Conservation (phyloP, 2,797 vertebrate species). For the Labeo calbasu region DNA sequence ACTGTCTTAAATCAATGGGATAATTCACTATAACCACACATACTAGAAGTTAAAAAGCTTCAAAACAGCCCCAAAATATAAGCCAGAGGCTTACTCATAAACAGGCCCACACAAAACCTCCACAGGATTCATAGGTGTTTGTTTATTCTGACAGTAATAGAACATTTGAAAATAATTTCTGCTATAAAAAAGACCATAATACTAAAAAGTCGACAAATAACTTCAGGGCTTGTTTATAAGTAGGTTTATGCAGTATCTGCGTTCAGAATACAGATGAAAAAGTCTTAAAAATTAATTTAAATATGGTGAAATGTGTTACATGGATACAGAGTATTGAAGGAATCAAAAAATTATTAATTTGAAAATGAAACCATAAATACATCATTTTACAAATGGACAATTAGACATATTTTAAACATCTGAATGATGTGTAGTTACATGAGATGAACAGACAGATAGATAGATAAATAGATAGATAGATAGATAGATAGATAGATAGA, state of each 20-base stretch:
- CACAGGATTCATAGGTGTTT: not conserved
- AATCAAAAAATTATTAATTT: not conserved
- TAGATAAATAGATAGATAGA: not conserved
- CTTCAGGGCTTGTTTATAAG: not conserved
- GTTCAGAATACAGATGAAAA: not conserved
- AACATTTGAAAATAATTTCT: not conserved
- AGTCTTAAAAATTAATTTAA: not conserved
- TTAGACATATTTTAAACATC: not conserved
- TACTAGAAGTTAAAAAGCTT: not conserved
- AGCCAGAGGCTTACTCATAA: not conserved
- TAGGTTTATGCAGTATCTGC: not conserved
- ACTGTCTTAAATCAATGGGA: not conserved
- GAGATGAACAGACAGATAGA: not conserved
- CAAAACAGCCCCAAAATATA: not conserved
- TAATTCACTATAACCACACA: slow-evolving; percentile 9
- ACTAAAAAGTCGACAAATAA: not conserved
- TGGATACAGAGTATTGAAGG: not conserved
- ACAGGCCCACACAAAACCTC: not conserved
- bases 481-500: not conserved
- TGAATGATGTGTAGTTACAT: not conserved
- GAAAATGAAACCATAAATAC: not conserved
- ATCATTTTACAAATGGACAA: not conserved
- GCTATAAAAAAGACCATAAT: not conserved
- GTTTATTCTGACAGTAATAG: not conserved
- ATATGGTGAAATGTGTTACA: not conserved